Conservation (phyloP, 2,113 vertebrate genomes). For the Anarhynchus alexandrinus region DNA sequence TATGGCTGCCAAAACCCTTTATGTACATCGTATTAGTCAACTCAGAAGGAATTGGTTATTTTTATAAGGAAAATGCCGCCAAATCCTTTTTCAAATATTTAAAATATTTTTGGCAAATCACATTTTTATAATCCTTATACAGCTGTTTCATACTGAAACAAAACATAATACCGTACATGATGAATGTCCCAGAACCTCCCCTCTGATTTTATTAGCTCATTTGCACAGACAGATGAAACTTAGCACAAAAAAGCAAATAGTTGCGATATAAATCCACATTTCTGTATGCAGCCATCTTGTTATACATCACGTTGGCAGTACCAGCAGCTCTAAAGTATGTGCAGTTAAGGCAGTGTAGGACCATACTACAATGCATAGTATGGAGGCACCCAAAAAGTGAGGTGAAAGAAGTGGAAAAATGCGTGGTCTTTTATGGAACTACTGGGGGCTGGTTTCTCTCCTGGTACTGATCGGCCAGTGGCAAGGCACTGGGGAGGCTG, state of each 20-base stretch:
- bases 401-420: neutral
- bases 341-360: no score
- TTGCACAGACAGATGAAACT: neutral
- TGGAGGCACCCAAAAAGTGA: neutral
- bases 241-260: neutral
- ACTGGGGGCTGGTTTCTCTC: neutral
- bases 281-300: neutral
- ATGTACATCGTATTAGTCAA: slow-evolving; percentile 19
- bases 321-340: neutral
- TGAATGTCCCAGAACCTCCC: neutral
- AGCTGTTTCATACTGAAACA: slow-evolving; percentile 14
- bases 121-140: slow-evolving; percentile 39
- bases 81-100: slow-evolving; percentile 58
- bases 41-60: slow-evolving; percentile 54
- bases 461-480: neutral
- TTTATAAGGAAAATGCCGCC: slow-evolving; percentile 56
- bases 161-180: neutral
- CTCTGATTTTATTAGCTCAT: slow-evolving; percentile 33
- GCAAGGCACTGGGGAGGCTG: neutral
- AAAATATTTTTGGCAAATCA: slow-evolving; percentile 50
- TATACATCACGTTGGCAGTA: neutral
- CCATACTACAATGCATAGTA: neutral
- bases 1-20: neutral
- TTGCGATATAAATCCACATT: neutral
- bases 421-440: neutral